Evolutionary conservation across 2,888 invertebrate genomes (phyloP).

Genomic region (Theristus sp.): DNA sequence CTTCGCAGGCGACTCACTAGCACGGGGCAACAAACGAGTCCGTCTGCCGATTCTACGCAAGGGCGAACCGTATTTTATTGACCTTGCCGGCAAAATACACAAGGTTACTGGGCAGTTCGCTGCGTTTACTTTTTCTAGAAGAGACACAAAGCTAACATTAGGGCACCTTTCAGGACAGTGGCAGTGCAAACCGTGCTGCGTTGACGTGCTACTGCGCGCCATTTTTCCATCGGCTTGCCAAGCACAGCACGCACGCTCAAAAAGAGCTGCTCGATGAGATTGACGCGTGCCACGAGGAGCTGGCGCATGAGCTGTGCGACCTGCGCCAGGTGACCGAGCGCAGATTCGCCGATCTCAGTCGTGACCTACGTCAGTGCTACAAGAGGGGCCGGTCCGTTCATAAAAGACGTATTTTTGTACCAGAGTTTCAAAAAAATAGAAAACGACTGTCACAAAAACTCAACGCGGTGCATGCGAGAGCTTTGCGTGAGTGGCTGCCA

Average conservation of each 20-base stretch:
- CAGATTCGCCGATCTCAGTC: constrained; percentile 14
- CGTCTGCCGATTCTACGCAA: constrained; percentile 28
- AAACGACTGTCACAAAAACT: no score
- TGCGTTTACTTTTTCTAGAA: no score
- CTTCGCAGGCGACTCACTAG: not conserved
- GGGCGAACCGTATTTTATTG: constrained; percentile 82
- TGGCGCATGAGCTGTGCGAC: constrained; percentile 61
- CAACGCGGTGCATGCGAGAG: no score
- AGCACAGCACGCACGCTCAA: constrained; percentile 52
- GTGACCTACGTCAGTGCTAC: not conserved
- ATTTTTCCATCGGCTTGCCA: constrained; percentile 67
- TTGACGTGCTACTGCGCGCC: constrained; percentile 87
- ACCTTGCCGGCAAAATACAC: constrained; percentile 77
- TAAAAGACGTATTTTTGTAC: no score
- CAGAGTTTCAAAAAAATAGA: no score
- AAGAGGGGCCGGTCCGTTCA: not conserved
- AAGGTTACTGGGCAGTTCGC: no score
- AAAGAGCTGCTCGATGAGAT: constrained; percentile 57
- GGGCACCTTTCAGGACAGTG: no score
- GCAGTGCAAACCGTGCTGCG: no score
- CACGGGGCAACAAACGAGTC: not conserved
- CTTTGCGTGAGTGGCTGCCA: no score
- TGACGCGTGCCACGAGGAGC: constrained; percentile 54
- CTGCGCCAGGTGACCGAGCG: constrained; percentile 42
- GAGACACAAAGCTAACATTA: no score